Evolutionary conservation across 2,888 invertebrate species (phyloP).

Genomic region (Leucophenga maculata): DNA sequence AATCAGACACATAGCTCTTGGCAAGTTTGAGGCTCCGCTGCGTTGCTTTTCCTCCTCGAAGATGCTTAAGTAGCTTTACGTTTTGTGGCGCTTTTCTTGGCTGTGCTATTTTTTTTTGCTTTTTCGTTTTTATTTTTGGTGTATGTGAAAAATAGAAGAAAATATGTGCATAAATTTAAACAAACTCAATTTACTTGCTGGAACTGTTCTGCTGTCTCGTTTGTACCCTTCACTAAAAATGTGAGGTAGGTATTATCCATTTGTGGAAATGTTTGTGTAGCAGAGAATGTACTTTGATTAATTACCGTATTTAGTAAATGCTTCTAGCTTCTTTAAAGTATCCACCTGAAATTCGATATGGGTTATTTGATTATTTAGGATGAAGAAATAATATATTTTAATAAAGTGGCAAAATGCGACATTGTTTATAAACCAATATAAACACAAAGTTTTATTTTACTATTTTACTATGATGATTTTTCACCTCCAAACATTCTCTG

Average conservation of each 20-base stretch:
- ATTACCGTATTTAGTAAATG: no score
- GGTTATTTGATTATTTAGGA: no score
- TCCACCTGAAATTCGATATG: no score
- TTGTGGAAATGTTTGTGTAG: no score
- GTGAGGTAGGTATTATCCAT: background rate
- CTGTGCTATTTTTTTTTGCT: constrained; percentile 17
- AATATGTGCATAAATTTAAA: constrained; percentile 66
- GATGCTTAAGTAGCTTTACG: constrained; percentile 60
- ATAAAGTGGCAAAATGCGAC: no score
- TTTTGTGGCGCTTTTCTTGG: constrained; percentile 38
- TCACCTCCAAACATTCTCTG: no score
- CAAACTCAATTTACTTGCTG: constrained; percentile 61
- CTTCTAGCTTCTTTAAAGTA: no score
- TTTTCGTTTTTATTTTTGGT: constrained; percentile 24
- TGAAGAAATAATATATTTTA: no score
- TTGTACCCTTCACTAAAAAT: background rate
- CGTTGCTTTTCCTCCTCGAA: constrained; percentile 29
- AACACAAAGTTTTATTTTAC: no score
- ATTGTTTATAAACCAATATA: no score
- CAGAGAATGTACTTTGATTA: no score
- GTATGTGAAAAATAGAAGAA: constrained; percentile 30
- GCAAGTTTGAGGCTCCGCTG: constrained; percentile 28
- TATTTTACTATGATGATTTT: no score
- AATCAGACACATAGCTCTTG: background rate
- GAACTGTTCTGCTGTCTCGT: constrained; percentile 21